Base-by-base conservation (phyloP, 2,888 invertebrate species). In the Zaprionus bogoriensis region DNA sequence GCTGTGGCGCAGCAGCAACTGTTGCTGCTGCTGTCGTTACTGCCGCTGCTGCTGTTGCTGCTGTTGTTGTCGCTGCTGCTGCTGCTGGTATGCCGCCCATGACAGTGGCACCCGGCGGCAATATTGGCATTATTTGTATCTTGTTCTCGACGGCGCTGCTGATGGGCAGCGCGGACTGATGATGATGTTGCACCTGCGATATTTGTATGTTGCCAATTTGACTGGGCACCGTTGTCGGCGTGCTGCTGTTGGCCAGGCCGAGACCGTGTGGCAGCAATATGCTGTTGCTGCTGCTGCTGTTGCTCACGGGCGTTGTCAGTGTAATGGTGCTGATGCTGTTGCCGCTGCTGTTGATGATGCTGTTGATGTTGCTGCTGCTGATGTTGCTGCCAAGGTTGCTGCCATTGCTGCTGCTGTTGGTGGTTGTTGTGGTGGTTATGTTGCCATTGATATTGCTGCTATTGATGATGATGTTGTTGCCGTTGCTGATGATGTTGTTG, bases 191-290 rank as follows among this genome's bases (percentile, higher is more conserved):
- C 53, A 87, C 89, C 81, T 91, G 91, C 17, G 91, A 91, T 67
- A 91, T 91, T 77, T 91, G 91, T 65, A 91, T 91, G 58, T 91
- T 91, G 67, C 91, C 91, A 64, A 91, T 91, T 76, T 91, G 91
- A 67, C 91, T 91, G 65, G 91, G 91, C 70, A 91, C 91, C 52
- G 89, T 81, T 61, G 89, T 77, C 0, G 88, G 64, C 3, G 87
- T 85, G 4, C 73, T 61, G 39, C 27, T 77, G 54, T 36, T 46
- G 38, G 60, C 6, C 5, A 69, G 17, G 0, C 68, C 62, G 4
- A 74, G 59, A 1, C 79, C 62, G 9, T 86, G 79, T 32, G 69
- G 51, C 14, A 82, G 57, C 77, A 83, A 62, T 32, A 65, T 79
- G 36, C 70, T 63, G 27, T 77, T 79, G 62, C 52, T 52, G 75